phyloP scores from a whole-genome alignment of 2,797 vertebrate species.

The Clarias platycephalus region DNA sequence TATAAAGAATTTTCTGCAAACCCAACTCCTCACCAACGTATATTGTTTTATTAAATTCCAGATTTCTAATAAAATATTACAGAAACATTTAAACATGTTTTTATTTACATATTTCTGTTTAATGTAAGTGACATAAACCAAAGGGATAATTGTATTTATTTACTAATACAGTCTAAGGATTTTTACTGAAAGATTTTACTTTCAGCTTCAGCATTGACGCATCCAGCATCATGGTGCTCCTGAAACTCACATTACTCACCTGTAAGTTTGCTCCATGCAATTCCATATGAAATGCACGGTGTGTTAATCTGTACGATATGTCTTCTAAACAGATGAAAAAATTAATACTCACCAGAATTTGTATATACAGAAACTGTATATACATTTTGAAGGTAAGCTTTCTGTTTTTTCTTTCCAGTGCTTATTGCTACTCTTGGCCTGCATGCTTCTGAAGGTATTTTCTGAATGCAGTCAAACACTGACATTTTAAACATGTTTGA shows the following conservation, averaged over 20 bases:
- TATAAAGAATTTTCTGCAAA: too few relatives aligned
- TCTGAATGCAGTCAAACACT: too few relatives aligned
- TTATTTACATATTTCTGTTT: too few relatives aligned
- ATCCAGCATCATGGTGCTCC: neutral
- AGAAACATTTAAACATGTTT: too few relatives aligned
- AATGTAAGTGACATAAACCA: neutral
- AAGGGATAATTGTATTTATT: neutral
- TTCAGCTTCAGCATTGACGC: neutral
- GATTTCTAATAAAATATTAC: too few relatives aligned
- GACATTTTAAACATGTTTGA: neutral
- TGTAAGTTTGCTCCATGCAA: neutral
- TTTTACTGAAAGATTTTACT: neutral
- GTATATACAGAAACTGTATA: too few relatives aligned
- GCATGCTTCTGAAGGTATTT: neutral
- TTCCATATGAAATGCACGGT: too few relatives aligned
- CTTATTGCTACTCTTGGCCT: neutral
- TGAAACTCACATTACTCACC: neutral
- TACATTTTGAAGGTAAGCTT: neutral
- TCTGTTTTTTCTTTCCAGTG: neutral
- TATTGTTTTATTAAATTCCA: too few relatives aligned
- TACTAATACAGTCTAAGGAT: neutral
- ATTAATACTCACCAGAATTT: neutral
- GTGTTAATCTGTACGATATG: neutral
- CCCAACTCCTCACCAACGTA: too few relatives aligned
- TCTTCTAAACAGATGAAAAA: too few relatives aligned